Evolutionary conservation across 2,113 vertebrate genomes (phyloP).

Genomic region (Pseudonaja textilis): DNA sequence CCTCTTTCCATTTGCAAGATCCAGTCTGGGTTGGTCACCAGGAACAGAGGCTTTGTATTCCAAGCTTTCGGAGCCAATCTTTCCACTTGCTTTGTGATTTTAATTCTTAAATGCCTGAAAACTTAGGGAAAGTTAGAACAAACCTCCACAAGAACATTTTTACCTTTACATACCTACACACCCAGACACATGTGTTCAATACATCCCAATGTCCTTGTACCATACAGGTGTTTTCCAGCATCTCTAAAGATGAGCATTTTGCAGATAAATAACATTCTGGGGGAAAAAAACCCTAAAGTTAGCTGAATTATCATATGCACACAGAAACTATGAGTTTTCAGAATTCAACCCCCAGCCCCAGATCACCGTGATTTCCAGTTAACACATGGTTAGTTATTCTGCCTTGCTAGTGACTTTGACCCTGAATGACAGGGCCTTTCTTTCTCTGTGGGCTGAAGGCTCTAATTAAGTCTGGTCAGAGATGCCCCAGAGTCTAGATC

Average conservation of each 20-base stretch:
- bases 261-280: slow-evolving; percentile 41
- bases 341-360: slow-evolving; percentile 14
- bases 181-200: neutral
- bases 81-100: neutral
- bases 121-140: neutral
- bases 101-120: neutral
- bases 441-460: slow-evolving; percentile 56
- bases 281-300: slow-evolving; percentile 18
- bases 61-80: no score
- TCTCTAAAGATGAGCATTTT: neutral
- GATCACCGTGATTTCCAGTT: slow-evolving; percentile 38
- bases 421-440: slow-evolving; percentile 78
- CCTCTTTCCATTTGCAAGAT: no score
- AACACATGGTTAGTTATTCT: slow-evolving; percentile 48
- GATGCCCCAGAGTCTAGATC: slow-evolving; percentile 60
- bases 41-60: no score
- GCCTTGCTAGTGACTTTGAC: slow-evolving; percentile 76
- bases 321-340: slow-evolving; percentile 5
- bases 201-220: neutral
- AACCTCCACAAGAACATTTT: neutral
- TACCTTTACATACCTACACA: neutral
- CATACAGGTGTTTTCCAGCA: neutral
- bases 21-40: no score
- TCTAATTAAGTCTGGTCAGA: slow-evolving; percentile 82
- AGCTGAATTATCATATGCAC: slow-evolving; percentile 33